phyloP scores from a whole-genome alignment of 1,140 invertebrate genomes.

The Rhyacophila brunnea region DNA sequence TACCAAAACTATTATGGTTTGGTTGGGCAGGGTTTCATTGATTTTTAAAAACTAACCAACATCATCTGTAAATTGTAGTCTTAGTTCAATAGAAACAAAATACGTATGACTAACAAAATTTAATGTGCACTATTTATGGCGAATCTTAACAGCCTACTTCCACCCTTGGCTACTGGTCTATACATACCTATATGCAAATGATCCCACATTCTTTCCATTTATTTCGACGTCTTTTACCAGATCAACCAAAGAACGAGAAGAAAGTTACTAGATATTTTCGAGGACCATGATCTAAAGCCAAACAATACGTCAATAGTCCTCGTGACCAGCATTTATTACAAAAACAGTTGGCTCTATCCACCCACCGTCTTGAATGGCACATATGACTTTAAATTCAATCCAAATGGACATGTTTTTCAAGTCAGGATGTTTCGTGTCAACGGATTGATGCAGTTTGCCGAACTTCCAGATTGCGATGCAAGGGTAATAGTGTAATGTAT shows the following conservation, averaged over 20 bases:
- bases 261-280: constrained; percentile 26
- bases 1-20: no score
- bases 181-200: no score
- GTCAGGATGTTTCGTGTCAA: constrained; percentile 47
- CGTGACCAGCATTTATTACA: constrained; percentile 82
- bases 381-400: constrained; percentile 38
- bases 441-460: constrained; percentile 46
- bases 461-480: constrained; percentile 44
- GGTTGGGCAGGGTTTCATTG: no score
- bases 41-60: no score
- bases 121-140: no score
- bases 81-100: no score
- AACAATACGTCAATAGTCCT: constrained; percentile 60
- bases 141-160: no score
- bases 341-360: constrained; percentile 54
- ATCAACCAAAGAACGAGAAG: constrained; percentile 10
- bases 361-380: constrained; percentile 49
- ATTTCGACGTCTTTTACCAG: no score
- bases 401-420: constrained; percentile 17
- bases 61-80: no score
- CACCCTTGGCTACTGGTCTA: no score
- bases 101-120: no score
- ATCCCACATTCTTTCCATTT: no score
- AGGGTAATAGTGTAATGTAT: constrained; percentile 42
- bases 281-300: constrained; percentile 15